Percentiles rank a stretch among this genome's conserved stretches.
phyloP scores from a whole-genome alignment of 2,888 invertebrate species.

The Eupeodes latifasciatus region DNA sequence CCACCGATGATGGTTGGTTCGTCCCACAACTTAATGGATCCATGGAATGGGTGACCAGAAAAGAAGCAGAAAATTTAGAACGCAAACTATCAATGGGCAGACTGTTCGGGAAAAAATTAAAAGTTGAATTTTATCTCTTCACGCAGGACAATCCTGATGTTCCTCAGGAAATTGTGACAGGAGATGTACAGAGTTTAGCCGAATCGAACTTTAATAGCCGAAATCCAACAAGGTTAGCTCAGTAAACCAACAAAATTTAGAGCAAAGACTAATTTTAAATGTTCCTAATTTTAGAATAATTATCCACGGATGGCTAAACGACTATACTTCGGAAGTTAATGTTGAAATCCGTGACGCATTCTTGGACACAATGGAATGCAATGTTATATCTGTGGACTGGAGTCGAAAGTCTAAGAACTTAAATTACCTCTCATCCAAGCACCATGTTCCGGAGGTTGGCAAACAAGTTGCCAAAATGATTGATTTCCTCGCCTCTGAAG shows the following conservation, averaged over 20 bases:
- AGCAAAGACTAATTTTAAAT: neutral
- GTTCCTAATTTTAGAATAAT: neutral
- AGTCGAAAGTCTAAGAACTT: slow-evolving; percentile 77
- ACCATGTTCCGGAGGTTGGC: slow-evolving; percentile 79
- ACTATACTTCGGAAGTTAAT: slow-evolving; percentile 82
- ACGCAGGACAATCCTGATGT: slow-evolving; percentile 55
- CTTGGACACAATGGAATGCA: slow-evolving; percentile 85
- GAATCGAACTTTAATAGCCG: slow-evolving; percentile 66
- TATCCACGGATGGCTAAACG: slow-evolving; percentile 85
- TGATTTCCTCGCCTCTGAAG: slow-evolving; percentile 84
- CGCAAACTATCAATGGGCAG: neutral
- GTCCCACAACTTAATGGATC: slow-evolving; percentile 77
- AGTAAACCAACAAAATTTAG: neutral
- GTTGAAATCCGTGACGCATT: slow-evolving; percentile 82
- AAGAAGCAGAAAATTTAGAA: slow-evolving; percentile 63
- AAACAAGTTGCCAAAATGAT: slow-evolving; percentile 80
- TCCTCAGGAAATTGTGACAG: slow-evolving; percentile 36
- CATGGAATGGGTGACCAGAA: slow-evolving; percentile 75
- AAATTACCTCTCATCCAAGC: neutral
- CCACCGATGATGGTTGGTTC: slow-evolving; percentile 76
- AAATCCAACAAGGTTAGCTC: slow-evolving; percentile 76
- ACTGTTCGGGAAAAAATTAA: neutral
- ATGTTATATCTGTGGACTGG: slow-evolving; percentile 87
- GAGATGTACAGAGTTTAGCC: slow-evolving; percentile 18
- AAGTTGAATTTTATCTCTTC: slow-evolving; percentile 66